Evolutionary conservation across 2,113 vertebrate genomes (phyloP), one percentile per base, ranked within the genome.

Genomic region (Leucoraja erinaceus): DNA sequence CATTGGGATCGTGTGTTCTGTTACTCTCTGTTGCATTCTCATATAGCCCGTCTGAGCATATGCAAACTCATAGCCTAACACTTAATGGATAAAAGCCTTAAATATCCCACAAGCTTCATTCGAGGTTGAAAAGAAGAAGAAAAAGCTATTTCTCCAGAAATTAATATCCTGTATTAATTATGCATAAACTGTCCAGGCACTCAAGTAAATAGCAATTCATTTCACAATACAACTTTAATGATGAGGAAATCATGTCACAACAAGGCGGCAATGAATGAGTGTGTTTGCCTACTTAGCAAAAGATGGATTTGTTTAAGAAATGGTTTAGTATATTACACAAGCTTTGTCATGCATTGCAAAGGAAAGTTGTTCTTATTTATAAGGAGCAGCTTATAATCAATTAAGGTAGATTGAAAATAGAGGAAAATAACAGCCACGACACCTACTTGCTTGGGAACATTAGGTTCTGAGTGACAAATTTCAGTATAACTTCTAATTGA

Each of bases 151-250:
- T 10, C 83, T 31, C n/a, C 7, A n/a, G n/a, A 88, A 14, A 0
- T 86, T 12, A 63, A 63, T 88, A 88, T 18, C 1, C 5, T 63
- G 28, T 5, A 88, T 88, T 31, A 88, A 63, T 5, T 88, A 88
- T 88, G 28, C 54, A 59, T 84, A 59, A 61, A 88, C 83, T 31
- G 83, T 12, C 12, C 59, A 63, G 59, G 5, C 56, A 63, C 59
- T 63, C n/a, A 63, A 31, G 83, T 63, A 63, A 88, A 88, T 12
- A 88, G 28, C 14, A 88, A 88, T 63, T 10, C n/a, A 31, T 66
- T 88, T 88, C 63, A 63, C 59, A 88, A 88, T 88, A 63, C 28
- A 63, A 31, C 28, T 88, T 63, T n/a, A 88, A 88, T 88, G 81
- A 84, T 54, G 61, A 88, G 12, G 28, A 88, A 88, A 31, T 88